phyloP scores from a whole-genome alignment of 2,888 invertebrate species.

The Platycnemis pennipes region DNA sequence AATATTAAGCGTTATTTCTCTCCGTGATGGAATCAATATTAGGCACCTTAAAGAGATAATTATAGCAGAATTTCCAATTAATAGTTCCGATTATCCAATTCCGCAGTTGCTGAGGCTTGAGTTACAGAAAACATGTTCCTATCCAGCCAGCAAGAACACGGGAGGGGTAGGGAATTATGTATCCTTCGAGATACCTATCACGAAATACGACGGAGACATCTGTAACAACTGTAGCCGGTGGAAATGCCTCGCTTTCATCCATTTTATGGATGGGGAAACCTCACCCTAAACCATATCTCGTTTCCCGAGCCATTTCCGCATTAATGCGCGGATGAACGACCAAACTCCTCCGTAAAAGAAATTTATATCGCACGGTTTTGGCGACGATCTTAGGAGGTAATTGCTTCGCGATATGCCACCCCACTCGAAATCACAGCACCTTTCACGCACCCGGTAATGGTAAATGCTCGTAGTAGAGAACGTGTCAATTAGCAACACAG shows the following conservation, averaged over 20 bases:
- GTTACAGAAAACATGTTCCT: too few species aligned
- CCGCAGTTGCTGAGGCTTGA: too few species aligned
- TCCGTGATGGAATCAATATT: too few species aligned
- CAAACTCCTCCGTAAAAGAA: conserved; percentile 22
- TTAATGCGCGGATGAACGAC: conserved; percentile 21
- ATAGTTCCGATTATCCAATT: too few species aligned
- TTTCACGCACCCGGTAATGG: background rate
- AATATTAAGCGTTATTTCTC: too few species aligned
- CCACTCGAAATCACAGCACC: background rate
- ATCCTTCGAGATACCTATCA: background rate
- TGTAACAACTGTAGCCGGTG: background rate
- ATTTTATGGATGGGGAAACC: background rate
- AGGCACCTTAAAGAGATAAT: too few species aligned
- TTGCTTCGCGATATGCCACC: conserved; percentile 16
- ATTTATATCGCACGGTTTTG: background rate
- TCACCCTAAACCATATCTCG: background rate
- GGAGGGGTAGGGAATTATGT: background rate
- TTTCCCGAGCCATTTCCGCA: background rate
- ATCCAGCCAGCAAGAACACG: too few species aligned
- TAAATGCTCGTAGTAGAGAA: background rate
- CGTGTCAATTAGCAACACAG: conserved; percentile 11
- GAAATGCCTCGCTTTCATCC: background rate
- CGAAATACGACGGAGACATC: background rate
- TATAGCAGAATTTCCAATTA: too few species aligned
- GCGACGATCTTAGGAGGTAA: conserved; percentile 19